These are phyloP conservation scores for Tachyglossus aculeatus DNA, from an alignment of 2,797 vertebrate genomes.

Conservation along the genomic window DNA sequence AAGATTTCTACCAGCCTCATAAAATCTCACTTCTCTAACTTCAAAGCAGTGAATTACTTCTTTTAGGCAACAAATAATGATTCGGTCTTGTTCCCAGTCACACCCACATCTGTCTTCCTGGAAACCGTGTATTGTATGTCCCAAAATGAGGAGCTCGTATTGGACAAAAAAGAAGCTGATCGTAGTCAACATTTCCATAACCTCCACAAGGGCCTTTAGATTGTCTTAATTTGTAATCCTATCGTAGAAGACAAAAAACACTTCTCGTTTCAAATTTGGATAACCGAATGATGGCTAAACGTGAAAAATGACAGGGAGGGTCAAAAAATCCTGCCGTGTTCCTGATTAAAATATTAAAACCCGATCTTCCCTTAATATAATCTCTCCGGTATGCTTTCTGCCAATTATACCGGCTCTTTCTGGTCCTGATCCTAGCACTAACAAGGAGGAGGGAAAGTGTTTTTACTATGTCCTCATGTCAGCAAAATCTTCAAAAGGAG, in stretches of 20 bases:
- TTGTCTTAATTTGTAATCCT: constrained; percentile 58
- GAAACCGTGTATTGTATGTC: constrained; percentile 38
- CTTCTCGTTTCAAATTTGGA: constrained; percentile 58
- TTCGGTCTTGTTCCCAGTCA: constrained; percentile 35
- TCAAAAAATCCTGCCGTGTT: constrained; percentile 30
- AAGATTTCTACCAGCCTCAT: not conserved
- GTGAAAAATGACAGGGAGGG: constrained; percentile 39
- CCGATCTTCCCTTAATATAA: constrained; percentile 30
- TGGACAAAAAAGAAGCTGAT: constrained; percentile 23
- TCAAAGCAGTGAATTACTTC: not conserved
- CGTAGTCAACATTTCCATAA: constrained; percentile 45
- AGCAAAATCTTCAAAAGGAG: not conserved
- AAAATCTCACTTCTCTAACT: not conserved
- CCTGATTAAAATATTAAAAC: constrained; percentile 45
- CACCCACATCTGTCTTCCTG: constrained; percentile 35
- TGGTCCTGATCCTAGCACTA: constrained; percentile 11
- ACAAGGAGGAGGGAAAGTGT: constrained; percentile 26
- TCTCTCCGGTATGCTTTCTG: constrained; percentile 16
- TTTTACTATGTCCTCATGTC: not conserved
- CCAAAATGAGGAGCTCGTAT: constrained; percentile 40
- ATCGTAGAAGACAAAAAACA: constrained; percentile 38
- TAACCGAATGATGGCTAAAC: constrained; percentile 50
- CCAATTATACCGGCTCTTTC: constrained; percentile 15
- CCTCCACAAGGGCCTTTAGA: constrained; percentile 42
- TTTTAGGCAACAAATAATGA: not conserved